Conservation (phyloP, 2,888 invertebrate species). For the Acleris holmiana region DNA sequence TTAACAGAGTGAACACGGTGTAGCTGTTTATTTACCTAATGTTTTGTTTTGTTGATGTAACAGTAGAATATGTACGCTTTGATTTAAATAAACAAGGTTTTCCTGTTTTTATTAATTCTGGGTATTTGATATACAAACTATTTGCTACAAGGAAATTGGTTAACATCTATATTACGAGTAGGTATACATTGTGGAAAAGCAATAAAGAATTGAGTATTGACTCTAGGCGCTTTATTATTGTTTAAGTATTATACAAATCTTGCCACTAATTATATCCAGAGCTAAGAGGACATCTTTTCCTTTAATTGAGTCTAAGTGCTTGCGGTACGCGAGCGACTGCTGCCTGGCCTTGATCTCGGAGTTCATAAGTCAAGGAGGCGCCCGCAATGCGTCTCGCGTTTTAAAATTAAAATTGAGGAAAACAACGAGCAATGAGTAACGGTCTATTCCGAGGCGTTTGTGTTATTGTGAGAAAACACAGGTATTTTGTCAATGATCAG, state of each 20-base stretch:
- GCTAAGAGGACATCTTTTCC: no score
- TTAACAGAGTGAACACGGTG: not conserved
- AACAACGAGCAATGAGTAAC: conserved; percentile 8
- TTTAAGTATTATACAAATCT: not conserved
- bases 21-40: no score
- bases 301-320: no score
- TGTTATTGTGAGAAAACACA: conserved; percentile 64
- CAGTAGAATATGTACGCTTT: no score
- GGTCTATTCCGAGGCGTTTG: conserved; percentile 50
- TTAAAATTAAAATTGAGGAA: conserved; percentile 22
- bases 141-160: conserved; percentile 19
- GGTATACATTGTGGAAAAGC: no score
- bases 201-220: no score
- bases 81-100: not conserved
- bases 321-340: no score
- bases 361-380: not conserved
- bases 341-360: conserved; percentile 5
- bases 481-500: conserved; percentile 79
- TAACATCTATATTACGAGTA: no score
- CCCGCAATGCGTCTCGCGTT: conserved; percentile 17
- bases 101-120: conserved; percentile 13
- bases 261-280: no score
- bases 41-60: no score
- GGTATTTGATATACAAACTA: not conserved
- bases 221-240: not conserved